A percentile compares a stretch with the other conserved stretches of the same genome.
Conservation (phyloP, 2,888 invertebrate species). For the Platycnemis pennipes region DNA sequence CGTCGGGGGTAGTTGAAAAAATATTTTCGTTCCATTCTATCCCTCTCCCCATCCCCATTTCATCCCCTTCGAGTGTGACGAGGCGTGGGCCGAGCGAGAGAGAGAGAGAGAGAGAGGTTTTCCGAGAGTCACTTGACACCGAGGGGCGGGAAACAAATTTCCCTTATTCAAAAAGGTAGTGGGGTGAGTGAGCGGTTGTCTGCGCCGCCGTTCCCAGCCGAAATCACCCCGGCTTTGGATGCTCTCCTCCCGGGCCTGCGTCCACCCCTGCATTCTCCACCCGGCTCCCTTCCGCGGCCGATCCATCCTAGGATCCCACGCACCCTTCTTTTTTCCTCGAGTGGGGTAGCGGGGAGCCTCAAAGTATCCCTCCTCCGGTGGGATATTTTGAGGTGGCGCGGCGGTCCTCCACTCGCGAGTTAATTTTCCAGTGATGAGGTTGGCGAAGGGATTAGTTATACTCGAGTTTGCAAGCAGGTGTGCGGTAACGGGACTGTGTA, state of each 20-base stretch:
- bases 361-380: no score
- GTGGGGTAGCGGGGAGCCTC: no score
- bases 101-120: background rate
- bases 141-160: background rate
- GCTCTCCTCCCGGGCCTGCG: background rate
- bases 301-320: no score
- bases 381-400: no score
- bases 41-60: background rate
- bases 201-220: conserved; percentile 6
- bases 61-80: background rate
- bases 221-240: background rate
- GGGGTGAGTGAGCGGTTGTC: background rate
- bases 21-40: conserved; percentile 59
- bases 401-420: no score
- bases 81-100: background rate
- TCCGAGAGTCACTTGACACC: conserved; percentile 56
- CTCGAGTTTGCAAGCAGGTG: no score
- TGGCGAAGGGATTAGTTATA: no score
- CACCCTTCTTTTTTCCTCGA: no score
- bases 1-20: conserved; percentile 22
- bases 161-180: background rate
- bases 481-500: no score
- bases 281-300: background rate
- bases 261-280: background rate
- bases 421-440: no score